Conservation (phyloP, 1,140 invertebrate species). For the Spodoptera frugiperda region DNA sequence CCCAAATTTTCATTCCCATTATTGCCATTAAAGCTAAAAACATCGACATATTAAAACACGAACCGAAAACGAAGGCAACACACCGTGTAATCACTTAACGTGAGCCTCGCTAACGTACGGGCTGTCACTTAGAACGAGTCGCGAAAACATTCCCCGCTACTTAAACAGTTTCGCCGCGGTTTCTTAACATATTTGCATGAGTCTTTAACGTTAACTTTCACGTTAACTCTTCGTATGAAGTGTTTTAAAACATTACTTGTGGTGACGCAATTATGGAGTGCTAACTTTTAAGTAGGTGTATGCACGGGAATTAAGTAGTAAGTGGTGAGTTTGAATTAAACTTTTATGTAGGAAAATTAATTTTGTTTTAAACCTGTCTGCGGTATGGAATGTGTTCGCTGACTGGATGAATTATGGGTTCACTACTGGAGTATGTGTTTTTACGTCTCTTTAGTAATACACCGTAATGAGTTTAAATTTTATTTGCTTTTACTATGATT, state of each 20-base stretch:
- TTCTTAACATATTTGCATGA: slow-evolving; percentile 74
- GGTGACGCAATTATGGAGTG: slow-evolving; percentile 72
- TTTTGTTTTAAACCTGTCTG: slow-evolving; percentile 35
- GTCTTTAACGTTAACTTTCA: slow-evolving; percentile 68
- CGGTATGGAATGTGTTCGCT: slow-evolving; percentile 21
- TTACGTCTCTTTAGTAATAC: not conserved
- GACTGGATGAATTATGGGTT: not conserved
- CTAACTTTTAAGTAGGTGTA: slow-evolving; percentile 69
- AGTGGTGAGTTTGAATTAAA: slow-evolving; percentile 56
- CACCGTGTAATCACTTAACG: slow-evolving; percentile 40
- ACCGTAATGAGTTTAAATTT: too few relatives aligned
- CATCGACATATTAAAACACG: slow-evolving; percentile 14
- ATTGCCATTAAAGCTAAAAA: slow-evolving; percentile 15
- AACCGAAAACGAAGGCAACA: slow-evolving; percentile 33
- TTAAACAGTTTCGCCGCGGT: slow-evolving; percentile 59
- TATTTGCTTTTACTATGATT: too few relatives aligned
- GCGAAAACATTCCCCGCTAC: slow-evolving; percentile 51
- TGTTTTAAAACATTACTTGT: slow-evolving; percentile 79
- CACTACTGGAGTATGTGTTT: not conserved
- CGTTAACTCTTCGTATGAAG: slow-evolving; percentile 71
- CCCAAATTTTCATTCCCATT: not conserved
- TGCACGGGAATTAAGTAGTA: slow-evolving; percentile 56
- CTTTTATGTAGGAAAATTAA: slow-evolving; percentile 42
- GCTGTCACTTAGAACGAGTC: slow-evolving; percentile 65
- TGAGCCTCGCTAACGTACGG: slow-evolving; percentile 56